These are phyloP conservation scores for Lampris megalopsis DNA, from an alignment of 2,113 vertebrate genomes.

Conservation along the genomic window DNA sequence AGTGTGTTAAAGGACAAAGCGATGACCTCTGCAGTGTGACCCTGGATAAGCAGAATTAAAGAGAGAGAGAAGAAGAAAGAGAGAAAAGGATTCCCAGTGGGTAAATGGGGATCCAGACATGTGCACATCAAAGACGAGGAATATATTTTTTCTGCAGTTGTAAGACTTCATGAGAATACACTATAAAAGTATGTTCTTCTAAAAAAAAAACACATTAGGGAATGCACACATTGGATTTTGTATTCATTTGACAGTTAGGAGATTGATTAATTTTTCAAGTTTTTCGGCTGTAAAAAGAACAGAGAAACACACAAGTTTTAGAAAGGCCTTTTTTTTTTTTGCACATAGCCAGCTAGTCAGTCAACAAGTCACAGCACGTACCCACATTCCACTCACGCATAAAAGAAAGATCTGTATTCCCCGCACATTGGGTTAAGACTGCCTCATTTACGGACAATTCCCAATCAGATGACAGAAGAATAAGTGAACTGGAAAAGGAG, in stretches of 20 bases:
- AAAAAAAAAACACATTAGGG: slow-evolving; percentile 17
- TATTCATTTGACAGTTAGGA: slow-evolving; percentile 8
- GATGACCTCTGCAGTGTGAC: slow-evolving; percentile 93
- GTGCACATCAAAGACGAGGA: slow-evolving; percentile 6
- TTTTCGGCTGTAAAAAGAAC: slow-evolving; percentile 2
- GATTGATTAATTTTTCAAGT: slow-evolving; percentile 25
- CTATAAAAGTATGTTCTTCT: neutral
- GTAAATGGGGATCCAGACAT: neutral
- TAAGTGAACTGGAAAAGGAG: neutral
- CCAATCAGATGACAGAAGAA: neutral
- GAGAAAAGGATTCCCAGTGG: neutral
- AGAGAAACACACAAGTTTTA: slow-evolving; percentile 14
- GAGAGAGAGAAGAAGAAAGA: neutral
- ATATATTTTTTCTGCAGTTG: neutral
- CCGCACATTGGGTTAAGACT: slow-evolving; percentile 9
- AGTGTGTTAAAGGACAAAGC: slow-evolving; percentile 89
- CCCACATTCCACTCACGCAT: slow-evolving; percentile 34
- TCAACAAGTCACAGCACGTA: slow-evolving; percentile 29
- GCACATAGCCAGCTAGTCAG: slow-evolving; percentile 17
- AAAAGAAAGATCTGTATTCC: slow-evolving; percentile 21
- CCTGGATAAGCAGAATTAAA: slow-evolving; percentile 76
- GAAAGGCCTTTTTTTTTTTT: neutral
- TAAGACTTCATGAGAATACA: neutral
- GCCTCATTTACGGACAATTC: slow-evolving; percentile 10
- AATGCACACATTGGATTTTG: neutral